phyloP scores from a whole-genome alignment of 1,140 invertebrate genomes.

The Euschistus heros region DNA sequence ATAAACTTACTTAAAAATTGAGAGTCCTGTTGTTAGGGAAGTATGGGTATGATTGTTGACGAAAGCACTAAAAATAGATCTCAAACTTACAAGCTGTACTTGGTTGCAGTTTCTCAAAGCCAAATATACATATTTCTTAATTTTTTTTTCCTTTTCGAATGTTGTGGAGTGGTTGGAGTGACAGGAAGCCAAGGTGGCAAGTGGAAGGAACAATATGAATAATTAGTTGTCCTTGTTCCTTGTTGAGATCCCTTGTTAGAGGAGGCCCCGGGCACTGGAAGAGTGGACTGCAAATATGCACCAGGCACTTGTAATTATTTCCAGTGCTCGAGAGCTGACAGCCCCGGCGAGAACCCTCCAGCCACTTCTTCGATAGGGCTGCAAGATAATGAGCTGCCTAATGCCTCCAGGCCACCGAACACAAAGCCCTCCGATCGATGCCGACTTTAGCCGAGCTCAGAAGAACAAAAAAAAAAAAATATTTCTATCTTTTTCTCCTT shows the following conservation, averaged over 20 bases:
- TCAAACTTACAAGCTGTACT: no score
- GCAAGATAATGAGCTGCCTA: slow-evolving; percentile 20
- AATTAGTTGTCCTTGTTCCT: slow-evolving; percentile 12
- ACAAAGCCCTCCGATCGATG: slow-evolving; percentile 12
- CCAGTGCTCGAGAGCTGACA: neutral
- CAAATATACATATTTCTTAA: no score
- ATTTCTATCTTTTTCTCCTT: slow-evolving; percentile 3
- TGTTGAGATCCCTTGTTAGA: slow-evolving; percentile 20
- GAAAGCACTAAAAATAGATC: no score
- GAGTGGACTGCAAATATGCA: slow-evolving; percentile 22
- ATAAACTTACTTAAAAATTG: no score
- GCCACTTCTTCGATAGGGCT: slow-evolving; percentile 16
- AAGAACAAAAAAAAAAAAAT: slow-evolving; percentile 5
- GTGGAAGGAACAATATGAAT: slow-evolving; percentile 19
- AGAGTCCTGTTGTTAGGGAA: no score
- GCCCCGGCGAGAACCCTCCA: slow-evolving; percentile 9
- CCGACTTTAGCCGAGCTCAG: neutral
- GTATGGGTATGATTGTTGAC: no score
- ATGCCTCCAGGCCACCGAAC: slow-evolving; percentile 9
- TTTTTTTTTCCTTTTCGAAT: no score
- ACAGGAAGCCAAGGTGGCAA: neutral
- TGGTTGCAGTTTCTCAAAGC: no score
- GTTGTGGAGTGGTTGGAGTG: neutral
- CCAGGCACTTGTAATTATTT: slow-evolving; percentile 15
- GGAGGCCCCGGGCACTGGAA: neutral